Base-by-base conservation (phyloP, 2,797 vertebrate species). In the Lagodon rhomboides region DNA sequence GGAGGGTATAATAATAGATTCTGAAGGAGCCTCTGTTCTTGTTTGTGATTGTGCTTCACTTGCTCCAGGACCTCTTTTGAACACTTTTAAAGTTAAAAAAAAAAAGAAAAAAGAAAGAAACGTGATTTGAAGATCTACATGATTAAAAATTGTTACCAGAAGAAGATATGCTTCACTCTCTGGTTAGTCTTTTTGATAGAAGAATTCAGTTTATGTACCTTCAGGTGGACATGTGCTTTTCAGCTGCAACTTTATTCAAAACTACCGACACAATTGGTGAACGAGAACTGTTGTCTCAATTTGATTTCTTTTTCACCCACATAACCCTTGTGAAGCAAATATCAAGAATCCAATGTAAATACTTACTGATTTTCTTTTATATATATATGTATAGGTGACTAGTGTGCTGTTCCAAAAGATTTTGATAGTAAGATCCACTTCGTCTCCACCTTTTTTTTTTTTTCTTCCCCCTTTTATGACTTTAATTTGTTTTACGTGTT, bases 351-450 rank as follows among this genome's bases (percentile, higher is more conserved):
- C 85, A 90, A 65, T 96, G 95, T 96, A 95, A 94, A 96, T 95
- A 96, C 55, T 56, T 91, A 79, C 46, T 91, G 75, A 92, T 93
- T 95, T 95, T 91, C 84, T 91, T 92, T 92, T 93, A 93, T 94
- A 92, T 93, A 92, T 93, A 92, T 94, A 88, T 95, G 93, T 95
- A 95, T 95, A 95, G 94, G 85, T 95, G 90, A 93, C 89, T 95
- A 95, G 94, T 94, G 93, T 95, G 94, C 91, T 89, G 93, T 95
- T 94, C 87, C 86, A 91, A 90, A 94, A 90, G 77, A 91, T 85
- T 93, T 93, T 94, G 92, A 93, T 93, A 91, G 92, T 91, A 93
- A 92, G 86, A 91, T 90, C 90, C 86, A 88, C 81, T 83, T 87
- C 77, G 88, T 94, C 93, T 88, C 87, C 80, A 76, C 43, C 10